phyloP scores from a whole-genome alignment of 2,113 vertebrate genomes.

The Hemichromis elongatus region DNA sequence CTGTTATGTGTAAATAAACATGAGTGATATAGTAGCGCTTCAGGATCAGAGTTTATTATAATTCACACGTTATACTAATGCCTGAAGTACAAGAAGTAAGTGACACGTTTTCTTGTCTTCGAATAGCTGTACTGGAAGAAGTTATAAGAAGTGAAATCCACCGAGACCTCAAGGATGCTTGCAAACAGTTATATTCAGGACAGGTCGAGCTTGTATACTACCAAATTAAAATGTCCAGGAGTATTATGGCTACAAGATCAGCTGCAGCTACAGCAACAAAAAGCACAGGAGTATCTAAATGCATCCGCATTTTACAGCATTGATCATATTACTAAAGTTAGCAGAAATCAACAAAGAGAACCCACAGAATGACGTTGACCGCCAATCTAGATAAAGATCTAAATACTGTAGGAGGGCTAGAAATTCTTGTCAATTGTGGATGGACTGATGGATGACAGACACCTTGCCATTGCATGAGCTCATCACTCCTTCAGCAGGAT shows the following conservation, averaged over 20 bases:
- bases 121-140: not conserved
- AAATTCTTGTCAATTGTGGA: not conserved
- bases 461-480: not conserved
- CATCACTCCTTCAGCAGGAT: not conserved
- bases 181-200: not conserved
- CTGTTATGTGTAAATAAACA: not conserved
- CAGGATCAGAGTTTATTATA: not conserved
- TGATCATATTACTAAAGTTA: not conserved
- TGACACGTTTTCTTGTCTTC: not conserved
- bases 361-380: not conserved
- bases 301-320: not conserved
- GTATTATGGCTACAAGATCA: not conserved
- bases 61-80: not conserved
- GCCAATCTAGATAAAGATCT: not conserved
- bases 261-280: not conserved
- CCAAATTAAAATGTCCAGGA: not conserved
- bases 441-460: not conserved
- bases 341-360: not conserved
- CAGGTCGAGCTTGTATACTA: not conserved
- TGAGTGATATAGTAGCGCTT: not conserved
- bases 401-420: not conserved
- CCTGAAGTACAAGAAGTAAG: not conserved
- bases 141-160: not conserved
- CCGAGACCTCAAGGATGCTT: not conserved
- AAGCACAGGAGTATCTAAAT: not conserved